Conservation (phyloP, 2,797 vertebrate species). For the Nyctalus aviator region DNA sequence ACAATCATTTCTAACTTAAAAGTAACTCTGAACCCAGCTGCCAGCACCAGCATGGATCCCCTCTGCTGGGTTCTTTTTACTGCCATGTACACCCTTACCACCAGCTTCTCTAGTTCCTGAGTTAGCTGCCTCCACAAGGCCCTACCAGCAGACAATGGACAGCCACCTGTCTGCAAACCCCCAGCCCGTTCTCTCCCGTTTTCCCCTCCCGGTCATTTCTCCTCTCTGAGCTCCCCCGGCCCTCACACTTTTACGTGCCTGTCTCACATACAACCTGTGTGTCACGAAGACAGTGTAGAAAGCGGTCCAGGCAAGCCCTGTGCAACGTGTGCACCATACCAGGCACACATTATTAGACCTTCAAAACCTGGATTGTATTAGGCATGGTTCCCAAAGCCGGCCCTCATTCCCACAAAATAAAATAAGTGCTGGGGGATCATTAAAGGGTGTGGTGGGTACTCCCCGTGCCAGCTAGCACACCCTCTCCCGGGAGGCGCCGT, state of each 20-base stretch:
- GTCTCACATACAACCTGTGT: background rate
- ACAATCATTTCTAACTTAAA: background rate
- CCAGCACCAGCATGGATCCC: background rate
- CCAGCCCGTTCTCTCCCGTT: background rate
- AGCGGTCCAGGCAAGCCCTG: background rate
- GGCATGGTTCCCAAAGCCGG: background rate
- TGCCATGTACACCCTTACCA: background rate
- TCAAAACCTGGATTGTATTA: background rate
- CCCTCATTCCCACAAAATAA: conserved; percentile 44
- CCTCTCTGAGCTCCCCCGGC: background rate
- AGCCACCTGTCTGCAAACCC: background rate
- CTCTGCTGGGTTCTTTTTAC: background rate
- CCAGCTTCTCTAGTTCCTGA: background rate
- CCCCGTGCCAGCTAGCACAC: background rate
- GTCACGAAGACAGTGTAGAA: background rate
- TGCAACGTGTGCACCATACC: background rate
- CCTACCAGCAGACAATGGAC: background rate
- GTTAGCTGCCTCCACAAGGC: background rate
- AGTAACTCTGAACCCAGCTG: background rate
- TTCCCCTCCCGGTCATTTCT: background rate
- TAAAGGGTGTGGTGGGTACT: background rate
- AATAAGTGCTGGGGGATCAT: background rate
- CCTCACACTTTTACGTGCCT: background rate
- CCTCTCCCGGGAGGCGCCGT: background rate
- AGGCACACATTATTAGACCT: background rate